A percentile compares a stretch with the other conserved stretches of the same genome.
phyloP scores from a whole-genome alignment of 2,113 vertebrate species.

The Notothenia rossii region DNA sequence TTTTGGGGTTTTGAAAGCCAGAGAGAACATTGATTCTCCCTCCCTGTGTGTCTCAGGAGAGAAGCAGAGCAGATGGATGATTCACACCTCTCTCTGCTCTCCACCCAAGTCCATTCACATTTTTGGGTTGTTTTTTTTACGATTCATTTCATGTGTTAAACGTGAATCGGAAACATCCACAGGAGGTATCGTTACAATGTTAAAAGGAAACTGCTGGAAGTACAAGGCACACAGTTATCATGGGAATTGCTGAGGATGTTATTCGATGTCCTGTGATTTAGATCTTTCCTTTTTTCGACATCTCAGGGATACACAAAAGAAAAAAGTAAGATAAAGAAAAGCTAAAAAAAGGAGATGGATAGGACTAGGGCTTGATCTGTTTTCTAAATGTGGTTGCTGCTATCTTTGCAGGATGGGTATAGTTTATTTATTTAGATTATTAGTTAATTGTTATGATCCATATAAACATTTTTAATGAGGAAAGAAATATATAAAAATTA shows the following conservation, averaged over 20 bases:
- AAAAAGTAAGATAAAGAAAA: too few relatives aligned
- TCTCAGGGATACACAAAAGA: too few relatives aligned
- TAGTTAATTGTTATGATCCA: neutral
- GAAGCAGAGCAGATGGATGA: slow-evolving; percentile 9
- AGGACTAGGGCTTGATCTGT: too few relatives aligned
- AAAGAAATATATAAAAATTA: neutral
- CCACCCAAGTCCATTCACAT: slow-evolving; percentile 17
- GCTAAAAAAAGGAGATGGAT: too few relatives aligned
- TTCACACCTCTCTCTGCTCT: slow-evolving; percentile 7
- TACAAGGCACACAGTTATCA: neutral
- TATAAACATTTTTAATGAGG: neutral
- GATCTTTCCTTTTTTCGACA: too few relatives aligned
- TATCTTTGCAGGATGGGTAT: too few relatives aligned
- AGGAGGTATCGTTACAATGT: neutral
- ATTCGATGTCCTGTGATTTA: neutral
- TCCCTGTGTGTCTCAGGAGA: slow-evolving; percentile 13
- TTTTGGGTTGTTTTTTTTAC: neutral
- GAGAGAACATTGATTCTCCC: slow-evolving; percentile 38
- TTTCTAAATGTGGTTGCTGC: too few relatives aligned
- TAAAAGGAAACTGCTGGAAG: neutral
- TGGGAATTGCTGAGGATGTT: neutral
- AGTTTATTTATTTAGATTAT: too few relatives aligned
- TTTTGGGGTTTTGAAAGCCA: slow-evolving; percentile 20
- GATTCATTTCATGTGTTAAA: neutral
- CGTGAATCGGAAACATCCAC: neutral